Evolutionary conservation across 1,140 invertebrate genomes (phyloP).

Genomic region (Mizuhopecten yessoensis): DNA sequence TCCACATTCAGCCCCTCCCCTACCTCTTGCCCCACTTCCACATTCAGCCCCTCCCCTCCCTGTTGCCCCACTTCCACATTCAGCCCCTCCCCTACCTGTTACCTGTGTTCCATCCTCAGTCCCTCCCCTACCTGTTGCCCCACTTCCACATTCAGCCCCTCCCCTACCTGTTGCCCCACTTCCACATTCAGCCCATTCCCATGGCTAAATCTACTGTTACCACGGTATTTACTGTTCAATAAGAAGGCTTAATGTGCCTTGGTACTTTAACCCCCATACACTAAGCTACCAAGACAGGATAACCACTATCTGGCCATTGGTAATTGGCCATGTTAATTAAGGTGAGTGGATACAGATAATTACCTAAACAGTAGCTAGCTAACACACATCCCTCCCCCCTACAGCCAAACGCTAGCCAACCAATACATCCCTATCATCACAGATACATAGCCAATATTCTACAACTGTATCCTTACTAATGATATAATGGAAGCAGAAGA

Average conservation of each 20-base stretch:
- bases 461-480: not conserved
- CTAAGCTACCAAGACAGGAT: not conserved
- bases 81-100: no score
- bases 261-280: not conserved
- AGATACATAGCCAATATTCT: not conserved
- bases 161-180: no score
- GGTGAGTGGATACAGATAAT: not conserved
- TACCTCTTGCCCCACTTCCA: no score
- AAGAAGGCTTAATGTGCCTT: not conserved
- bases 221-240: not conserved
- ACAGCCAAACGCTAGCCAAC: not conserved
- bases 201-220: no score
- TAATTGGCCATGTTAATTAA: conserved; percentile 35
- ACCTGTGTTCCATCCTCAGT: no score
- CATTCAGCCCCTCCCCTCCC: no score
- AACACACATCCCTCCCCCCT: not conserved
- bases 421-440: not conserved
- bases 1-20: no score
- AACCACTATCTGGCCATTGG: not conserved
- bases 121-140: no score
- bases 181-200: no score
- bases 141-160: no score
- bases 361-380: conserved; percentile 4
- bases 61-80: no score
- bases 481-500: not conserved